Evolutionary conservation across 37 sponge, comb jelly and placozoan genomes (phyloP), one percentile per base, ranked within the genome.

Genomic region (Lycopodina hypogea): DNA sequence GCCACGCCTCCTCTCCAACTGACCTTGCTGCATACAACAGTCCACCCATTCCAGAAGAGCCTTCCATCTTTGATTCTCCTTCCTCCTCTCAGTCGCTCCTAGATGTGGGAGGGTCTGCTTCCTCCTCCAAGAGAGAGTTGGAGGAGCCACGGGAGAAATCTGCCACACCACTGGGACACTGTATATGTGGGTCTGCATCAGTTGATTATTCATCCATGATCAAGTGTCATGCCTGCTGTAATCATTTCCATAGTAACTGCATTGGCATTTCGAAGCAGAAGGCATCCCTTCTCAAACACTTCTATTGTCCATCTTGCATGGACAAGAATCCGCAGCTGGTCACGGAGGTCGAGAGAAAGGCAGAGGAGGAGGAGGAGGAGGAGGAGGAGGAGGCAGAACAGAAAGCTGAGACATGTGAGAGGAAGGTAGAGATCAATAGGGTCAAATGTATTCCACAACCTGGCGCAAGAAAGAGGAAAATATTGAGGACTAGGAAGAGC

Each of bases 241-340:
- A 76, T 12, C 72, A 86, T 74, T 92, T 78, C 80, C 93, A 92
- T 56, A 86, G 87, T 17, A 62, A 76, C 32, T 92, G 93, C 72
- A 83, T 92, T 0, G 91, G 91, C 37, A 75, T 92, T 26, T 81
- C 90, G 0, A 65, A 74, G 0, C 75, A 76, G 60, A 77, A 55
- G 58, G 90, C 89, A 19, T 29, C 72, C 22, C 11, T 18, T n/a
- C 34, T 92, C 50, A 76, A 89, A 58, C 52, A 75, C 75, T 90
- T 82, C 65, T 83, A 71, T 80, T 90, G 91, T 58, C 78, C 83
- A 0, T 53, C 70, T 34, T 90, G 91, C 71, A 70, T 76, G 57
- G 72, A 64, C 42, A 56, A 68, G n/a, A 67, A 86, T 67, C 72
- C 87, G 37, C 64, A 55, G 18, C 53, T 85, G 28, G 62, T 67